Base-by-base conservation (phyloP, 2,113 vertebrate species). In the Rhynchopsitta pachyrhyncha region DNA sequence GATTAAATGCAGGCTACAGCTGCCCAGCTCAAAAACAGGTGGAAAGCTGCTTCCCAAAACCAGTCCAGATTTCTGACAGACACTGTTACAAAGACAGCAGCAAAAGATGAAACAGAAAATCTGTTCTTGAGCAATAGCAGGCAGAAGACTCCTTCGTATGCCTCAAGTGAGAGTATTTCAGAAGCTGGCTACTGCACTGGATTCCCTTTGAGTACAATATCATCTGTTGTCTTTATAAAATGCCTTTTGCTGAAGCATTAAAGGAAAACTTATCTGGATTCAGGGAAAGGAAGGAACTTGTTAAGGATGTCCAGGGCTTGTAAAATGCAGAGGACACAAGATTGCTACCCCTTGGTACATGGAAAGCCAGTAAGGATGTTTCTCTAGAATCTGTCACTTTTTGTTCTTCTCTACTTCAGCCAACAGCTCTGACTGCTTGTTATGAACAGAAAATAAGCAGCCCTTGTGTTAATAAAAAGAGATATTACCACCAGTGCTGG, bases 51-150 rank as follows among this genome's bases (percentile, higher is more conserved):
- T 93, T 82, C 39, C 46, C 35, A 29, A n/a, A 71, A 95, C 31
- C 60, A 83, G 86, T 18, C 16, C 69, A 78, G 46, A 82, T 76
- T 71, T 90, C 88, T 80, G 78, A 88, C 92, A 88, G 0, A 67
- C 63, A 35, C 17, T 77, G 59, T 41, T 70, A 80, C 31, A 74
- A 74, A 86, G 87, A 66, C 70, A 77, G 63, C 27, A 77, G 73
- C 64, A 74, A 78, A 92, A 90, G 37, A 86, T 94, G 67, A 93
- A 94, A 93, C 68, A 81, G 57, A 95, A 93, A 86, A 47, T 78
- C 41, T 86, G 15, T 70, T 80, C 60, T 39, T 64, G 90, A 90
- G 69, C 44, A 91, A 0, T 53, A 88, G 86, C 76, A 92, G 63
- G 14, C 66, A 2, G 79, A 79, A 90, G 33, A 78, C 11, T 67